Evolutionary conservation across 1,140 invertebrate genomes (phyloP).

Genomic region (Lucilia cuprina): DNA sequence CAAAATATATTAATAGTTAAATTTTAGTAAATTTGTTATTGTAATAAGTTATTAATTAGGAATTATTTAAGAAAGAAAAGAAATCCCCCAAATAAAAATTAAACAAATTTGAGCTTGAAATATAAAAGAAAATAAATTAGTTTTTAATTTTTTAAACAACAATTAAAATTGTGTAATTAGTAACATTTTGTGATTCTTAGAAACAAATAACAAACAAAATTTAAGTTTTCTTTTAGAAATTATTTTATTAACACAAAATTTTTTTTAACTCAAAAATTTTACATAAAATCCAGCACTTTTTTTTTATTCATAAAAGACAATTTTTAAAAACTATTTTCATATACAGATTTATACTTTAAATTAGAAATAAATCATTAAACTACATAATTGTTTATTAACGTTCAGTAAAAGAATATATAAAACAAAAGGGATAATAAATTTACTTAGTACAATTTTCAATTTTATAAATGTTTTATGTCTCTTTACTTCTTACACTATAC

Average conservation of each 20-base stretch:
- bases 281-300: not conserved
- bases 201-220: not conserved
- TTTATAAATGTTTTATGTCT: too few relatives aligned
- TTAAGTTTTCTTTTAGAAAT: too few relatives aligned
- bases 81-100: not conserved
- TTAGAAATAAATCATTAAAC: not conserved
- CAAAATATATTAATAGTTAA: constrained; percentile 45
- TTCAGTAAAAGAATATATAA: too few relatives aligned
- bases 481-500: too few relatives aligned
- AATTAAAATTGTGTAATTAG: not conserved
- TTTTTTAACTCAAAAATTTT: not conserved
- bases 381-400: too few relatives aligned
- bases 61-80: constrained; percentile 2
- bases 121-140: not conserved
- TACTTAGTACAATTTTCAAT: too few relatives aligned
- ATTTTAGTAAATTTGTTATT: constrained; percentile 21
- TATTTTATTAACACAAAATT: too few relatives aligned
- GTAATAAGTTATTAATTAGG: constrained; percentile 16
- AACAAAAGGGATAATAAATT: too few relatives aligned
- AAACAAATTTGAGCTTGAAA: constrained; percentile 24
- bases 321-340: not conserved
- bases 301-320: not conserved
- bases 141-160: not conserved
- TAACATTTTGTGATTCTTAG: not conserved
- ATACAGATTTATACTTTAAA: not conserved